These are phyloP conservation scores for Cyanoderma ruficeps DNA, from an alignment of 2,113 vertebrate species.

Conservation along the genomic window DNA sequence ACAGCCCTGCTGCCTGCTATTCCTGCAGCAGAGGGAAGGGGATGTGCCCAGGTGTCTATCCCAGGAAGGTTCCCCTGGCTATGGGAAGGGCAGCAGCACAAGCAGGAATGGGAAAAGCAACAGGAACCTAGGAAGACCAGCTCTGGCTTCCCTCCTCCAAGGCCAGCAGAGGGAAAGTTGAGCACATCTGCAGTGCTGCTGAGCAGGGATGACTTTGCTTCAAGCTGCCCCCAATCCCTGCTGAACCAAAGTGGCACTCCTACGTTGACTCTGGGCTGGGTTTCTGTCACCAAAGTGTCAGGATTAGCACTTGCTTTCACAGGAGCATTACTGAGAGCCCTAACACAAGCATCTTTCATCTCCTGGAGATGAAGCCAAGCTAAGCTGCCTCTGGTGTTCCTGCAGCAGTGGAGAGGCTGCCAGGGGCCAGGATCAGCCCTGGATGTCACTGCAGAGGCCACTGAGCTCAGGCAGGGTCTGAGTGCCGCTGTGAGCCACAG, in stretches of 20 bases:
- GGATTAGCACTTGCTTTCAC: constrained; percentile 35
- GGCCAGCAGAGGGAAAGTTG: background rate
- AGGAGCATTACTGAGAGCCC: background rate
- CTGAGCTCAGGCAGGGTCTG: background rate
- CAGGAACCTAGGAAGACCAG: background rate
- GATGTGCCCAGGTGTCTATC: background rate
- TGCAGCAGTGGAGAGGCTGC: fast-evolving
- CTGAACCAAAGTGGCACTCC: constrained; percentile 55
- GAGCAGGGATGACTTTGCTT: background rate
- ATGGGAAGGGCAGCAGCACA: background rate
- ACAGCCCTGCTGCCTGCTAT: background rate
- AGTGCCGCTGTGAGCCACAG: background rate
- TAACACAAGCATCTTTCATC: background rate
- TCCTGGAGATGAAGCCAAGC: background rate
- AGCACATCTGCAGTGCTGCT: fast-evolving
- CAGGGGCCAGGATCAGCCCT: background rate
- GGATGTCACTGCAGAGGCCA: fast-evolving
- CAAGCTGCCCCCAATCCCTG: fast-evolving
- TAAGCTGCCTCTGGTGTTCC: background rate
- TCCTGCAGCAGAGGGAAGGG: fast-evolving
- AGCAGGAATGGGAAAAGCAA: background rate
- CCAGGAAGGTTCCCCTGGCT: fast-evolving
- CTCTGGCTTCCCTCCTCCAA: background rate
- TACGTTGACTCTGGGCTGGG: constrained; percentile 4
- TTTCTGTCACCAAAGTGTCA: constrained; percentile 45